These are phyloP conservation scores for Neoitamus cyanurus DNA, from an alignment of 2,888 invertebrate genomes.

Conservation along the genomic window DNA sequence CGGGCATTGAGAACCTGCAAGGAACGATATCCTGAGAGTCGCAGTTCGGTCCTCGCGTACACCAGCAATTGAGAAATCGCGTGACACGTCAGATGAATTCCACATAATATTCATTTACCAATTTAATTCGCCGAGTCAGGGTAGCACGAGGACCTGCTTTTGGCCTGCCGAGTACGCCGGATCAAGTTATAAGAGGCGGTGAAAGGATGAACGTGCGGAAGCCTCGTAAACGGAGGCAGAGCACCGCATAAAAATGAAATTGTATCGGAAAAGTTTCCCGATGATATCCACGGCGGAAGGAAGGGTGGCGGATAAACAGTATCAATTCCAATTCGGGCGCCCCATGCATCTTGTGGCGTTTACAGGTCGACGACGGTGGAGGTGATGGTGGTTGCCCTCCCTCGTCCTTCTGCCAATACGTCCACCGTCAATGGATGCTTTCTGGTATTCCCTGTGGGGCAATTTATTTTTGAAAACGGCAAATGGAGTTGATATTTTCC, in stretches of 20 bases:
- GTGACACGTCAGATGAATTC: slow-evolving; percentile 52
- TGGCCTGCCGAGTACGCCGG: not conserved
- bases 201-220: slow-evolving; percentile 33
- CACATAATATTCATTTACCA: slow-evolving; percentile 48
- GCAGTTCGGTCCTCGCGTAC: not conserved
- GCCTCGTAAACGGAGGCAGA: not conserved
- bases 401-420: slow-evolving; percentile 6
- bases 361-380: not conserved
- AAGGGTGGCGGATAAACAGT: not conserved
- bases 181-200: not conserved
- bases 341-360: slow-evolving; percentile 36
- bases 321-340: slow-evolving; percentile 13
- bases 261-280: slow-evolving; percentile 24
- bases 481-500: slow-evolving; percentile 30
- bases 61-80: slow-evolving; percentile 41
- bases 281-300: not conserved
- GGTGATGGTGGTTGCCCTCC: not conserved
- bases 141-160: slow-evolving; percentile 10
- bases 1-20: not conserved
- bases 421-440: slow-evolving; percentile 34
- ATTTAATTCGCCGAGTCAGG: slow-evolving; percentile 49
- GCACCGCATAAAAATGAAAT: slow-evolving; percentile 28
- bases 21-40: not conserved
- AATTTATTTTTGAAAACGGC: slow-evolving; percentile 48
- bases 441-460: slow-evolving; percentile 44